Conservation (phyloP, 2,888 invertebrate genomes). For the Odontomyia ornata region DNA sequence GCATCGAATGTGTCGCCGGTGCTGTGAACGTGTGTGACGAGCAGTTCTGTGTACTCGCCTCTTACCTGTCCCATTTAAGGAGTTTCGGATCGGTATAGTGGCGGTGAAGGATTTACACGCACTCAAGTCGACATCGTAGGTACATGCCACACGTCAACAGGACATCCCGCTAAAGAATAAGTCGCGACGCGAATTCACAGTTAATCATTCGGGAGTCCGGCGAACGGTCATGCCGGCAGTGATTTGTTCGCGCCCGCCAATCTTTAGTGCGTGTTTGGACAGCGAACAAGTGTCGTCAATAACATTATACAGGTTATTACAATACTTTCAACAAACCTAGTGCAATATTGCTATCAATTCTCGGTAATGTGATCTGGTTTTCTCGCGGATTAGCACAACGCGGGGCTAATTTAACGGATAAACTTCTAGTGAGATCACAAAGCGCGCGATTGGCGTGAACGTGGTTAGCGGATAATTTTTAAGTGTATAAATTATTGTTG, state of each 20-base stretch:
- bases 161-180: conserved; percentile 25
- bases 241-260: conserved; percentile 34
- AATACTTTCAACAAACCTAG: background rate
- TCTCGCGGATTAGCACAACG: background rate
- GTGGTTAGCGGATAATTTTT: no score
- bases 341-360: conserved; percentile 16
- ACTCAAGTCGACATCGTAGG: no score
- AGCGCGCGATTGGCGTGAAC: background rate
- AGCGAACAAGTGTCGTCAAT: conserved; percentile 9
- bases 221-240: conserved; percentile 35
- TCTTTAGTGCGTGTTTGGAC: background rate
- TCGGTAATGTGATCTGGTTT: background rate
- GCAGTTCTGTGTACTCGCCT: background rate
- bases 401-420: background rate
- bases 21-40: conserved; percentile 14
- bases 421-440: background rate
- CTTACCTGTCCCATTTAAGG: conserved; percentile 13
- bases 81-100: background rate
- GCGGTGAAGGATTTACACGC: conserved; percentile 7
- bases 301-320: conserved; percentile 14
- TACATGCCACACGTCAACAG: background rate
- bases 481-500: no score
- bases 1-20: background rate
- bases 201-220: conserved; percentile 17
- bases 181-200: conserved; percentile 37